phyloP scores from a whole-genome alignment of 2,888 invertebrate species.

The Monoplex corrugatus region DNA sequence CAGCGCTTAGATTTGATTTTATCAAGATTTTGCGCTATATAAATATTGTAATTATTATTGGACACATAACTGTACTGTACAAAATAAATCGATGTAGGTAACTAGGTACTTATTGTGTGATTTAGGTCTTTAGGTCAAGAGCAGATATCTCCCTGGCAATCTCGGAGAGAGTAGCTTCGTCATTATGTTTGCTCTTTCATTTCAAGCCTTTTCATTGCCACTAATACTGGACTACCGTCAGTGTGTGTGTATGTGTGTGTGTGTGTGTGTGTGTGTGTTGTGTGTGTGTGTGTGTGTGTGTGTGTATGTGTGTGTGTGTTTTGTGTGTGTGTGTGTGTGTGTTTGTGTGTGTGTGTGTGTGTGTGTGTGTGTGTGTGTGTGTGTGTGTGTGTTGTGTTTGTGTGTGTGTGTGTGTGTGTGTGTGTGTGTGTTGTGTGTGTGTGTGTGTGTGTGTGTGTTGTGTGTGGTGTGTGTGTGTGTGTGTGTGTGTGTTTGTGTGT shows the following conservation, averaged over 20 bases:
- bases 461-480: not conserved
- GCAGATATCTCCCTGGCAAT: no score
- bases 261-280: slow-evolving; percentile 8
- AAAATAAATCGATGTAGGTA: no score
- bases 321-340: not conserved
- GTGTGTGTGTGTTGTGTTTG: slow-evolving; percentile 9
- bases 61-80: no score
- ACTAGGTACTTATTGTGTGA: no score
- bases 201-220: no score
- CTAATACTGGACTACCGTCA: no score
- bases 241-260: not conserved
- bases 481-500: not conserved
- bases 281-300: slow-evolving; percentile 24
- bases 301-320: not conserved
- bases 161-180: no score
- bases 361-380: not conserved
- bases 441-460: not conserved
- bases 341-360: slow-evolving; percentile 18
- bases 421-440: slow-evolving; percentile 4
- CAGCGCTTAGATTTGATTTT: no score
- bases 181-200: no score
- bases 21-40: no score
- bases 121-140: no score
- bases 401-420: slow-evolving; percentile 9
- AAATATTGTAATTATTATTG: no score